phyloP scores from a whole-genome alignment of 2,113 vertebrate species.

The Callorhinus ursinus region DNA sequence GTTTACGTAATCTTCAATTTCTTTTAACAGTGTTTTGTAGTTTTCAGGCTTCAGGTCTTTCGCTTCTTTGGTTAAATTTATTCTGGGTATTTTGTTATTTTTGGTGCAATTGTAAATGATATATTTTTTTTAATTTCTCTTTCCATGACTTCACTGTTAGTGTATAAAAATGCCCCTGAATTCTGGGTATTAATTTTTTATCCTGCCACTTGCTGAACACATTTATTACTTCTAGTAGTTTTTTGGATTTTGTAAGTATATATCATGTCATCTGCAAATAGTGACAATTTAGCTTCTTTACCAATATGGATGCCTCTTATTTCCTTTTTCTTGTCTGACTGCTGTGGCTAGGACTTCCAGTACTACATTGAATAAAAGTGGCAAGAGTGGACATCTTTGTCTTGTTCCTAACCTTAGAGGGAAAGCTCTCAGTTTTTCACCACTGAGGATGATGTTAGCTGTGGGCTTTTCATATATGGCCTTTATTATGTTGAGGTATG shows the following conservation, averaged over 20 bases:
- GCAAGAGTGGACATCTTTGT: not conserved
- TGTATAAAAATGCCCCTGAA: not conserved
- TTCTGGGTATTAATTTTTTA: not conserved
- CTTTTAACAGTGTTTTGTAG: not conserved
- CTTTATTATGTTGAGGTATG: not conserved
- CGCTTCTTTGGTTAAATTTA: not conserved
- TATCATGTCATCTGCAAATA: not conserved
- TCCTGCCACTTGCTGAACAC: not conserved
- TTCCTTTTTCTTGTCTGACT: not conserved
- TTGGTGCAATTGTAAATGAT: not conserved
- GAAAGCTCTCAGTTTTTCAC: not conserved
- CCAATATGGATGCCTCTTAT: not conserved
- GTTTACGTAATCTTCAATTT: not conserved
- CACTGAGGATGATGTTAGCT: not conserved
- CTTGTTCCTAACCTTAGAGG: not conserved
- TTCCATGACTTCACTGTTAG: not conserved
- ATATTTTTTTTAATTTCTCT: not conserved
- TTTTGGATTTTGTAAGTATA: not conserved
- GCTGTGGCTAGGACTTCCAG: not conserved
- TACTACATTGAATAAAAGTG: not conserved
- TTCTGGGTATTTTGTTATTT: not conserved
- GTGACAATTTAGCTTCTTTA: not conserved
- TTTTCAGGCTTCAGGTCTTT: not conserved
- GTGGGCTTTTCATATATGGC: not conserved
- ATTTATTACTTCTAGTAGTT: not conserved